Evolutionary conservation across 2,113 vertebrate species (phyloP), one percentile per base, ranked within the genome.

Genomic region (Psophia crepitans): DNA sequence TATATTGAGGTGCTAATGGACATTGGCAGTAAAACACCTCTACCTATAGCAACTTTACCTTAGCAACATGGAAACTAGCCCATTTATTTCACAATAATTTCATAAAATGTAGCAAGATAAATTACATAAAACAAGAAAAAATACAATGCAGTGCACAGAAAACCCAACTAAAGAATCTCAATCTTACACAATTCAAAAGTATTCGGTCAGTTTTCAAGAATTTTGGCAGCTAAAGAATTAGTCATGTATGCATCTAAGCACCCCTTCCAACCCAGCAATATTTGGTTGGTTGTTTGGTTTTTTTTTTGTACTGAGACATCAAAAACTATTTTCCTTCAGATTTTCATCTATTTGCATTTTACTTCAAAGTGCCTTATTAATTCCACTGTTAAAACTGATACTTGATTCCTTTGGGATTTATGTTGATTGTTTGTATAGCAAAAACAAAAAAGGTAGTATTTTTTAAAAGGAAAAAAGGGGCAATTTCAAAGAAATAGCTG

Each of bases 211-310:
- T 80, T 80, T 68, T 68, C 33, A 77, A 54, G 32, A 68, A 14
- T 35, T 53, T 57, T 48, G 48, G 19, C 22, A 71, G 16, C 43
- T 32, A 75, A 35, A 60, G 14, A 51, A 21, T 64, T 53, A 71
- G 20, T 32, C 10, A 22, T 32, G 7, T 5, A 43, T 43, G 7
- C 7, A 82, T 18, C 6, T 30, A 75, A 70, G 44, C 11, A 75
- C 1, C 4, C n/a, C 15, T 61, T 82, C 17, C 41, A 79, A 70
- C 1, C 2, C 8, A 82, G 14, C 1, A 44, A 24, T 3, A 3
- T 0, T 7, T 2, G n/a, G n/a, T n/a, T n/a, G n/a, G n/a, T n/a
- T n/a, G n/a, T 1, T 39, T 15, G 14, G 7, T 41, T 41, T 41
- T 24, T 26, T 53, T 32, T 65, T 63, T 80, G 41, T 4, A 21